phyloP scores from a whole-genome alignment of 2,113 vertebrate genomes.

The Callithrix jacchus region DNA sequence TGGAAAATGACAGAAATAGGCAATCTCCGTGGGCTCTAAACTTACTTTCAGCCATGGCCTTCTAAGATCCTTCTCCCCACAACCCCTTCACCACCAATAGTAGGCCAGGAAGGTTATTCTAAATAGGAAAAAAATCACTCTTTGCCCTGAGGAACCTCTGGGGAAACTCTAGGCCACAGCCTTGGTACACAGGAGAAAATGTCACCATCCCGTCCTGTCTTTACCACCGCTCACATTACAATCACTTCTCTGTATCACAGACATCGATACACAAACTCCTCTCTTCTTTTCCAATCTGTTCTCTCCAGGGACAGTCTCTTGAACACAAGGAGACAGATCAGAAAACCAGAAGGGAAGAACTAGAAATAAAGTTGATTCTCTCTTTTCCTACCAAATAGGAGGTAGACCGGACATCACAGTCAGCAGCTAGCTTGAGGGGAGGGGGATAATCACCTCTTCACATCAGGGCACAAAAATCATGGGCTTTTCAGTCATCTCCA shows the following conservation, averaged over 20 bases:
- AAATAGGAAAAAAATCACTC: background rate
- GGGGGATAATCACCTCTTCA: background rate
- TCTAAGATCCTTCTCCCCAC: too few relatives aligned
- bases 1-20: background rate
- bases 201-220: background rate
- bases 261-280: too few relatives aligned
- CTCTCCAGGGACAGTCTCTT: background rate
- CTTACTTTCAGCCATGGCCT: background rate
- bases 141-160: background rate
- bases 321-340: background rate
- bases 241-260: too few relatives aligned
- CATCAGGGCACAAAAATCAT: background rate
- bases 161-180: background rate
- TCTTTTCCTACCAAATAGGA: background rate
- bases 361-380: background rate
- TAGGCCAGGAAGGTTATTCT: too few relatives aligned
- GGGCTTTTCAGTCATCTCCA: too few relatives aligned
- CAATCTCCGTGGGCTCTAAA: background rate
- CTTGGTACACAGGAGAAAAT: rapidly evolving
- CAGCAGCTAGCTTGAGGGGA: background rate
- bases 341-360: background rate
- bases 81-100: rapidly evolving
- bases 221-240: too few relatives aligned
- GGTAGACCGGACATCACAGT: background rate
- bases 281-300: background rate